Evolutionary conservation across 2,113 vertebrate species (phyloP), one percentile per base, ranked within the genome.

Genomic region (Odontophorus gujanensis): DNA sequence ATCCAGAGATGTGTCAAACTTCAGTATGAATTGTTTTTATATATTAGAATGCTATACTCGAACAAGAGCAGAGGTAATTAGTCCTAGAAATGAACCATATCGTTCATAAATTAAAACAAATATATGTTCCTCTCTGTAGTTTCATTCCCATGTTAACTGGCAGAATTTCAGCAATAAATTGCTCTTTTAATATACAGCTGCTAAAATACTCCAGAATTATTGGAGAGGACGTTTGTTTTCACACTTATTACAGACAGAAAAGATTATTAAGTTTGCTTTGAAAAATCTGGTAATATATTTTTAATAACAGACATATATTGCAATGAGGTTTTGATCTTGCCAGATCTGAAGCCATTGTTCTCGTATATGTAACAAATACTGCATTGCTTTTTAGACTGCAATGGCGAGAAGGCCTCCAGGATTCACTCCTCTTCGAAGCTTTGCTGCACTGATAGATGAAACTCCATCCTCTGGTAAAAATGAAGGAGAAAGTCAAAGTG

Each of bases 381-480:
- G 26, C 36, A 75, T 71, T 87, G 43, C 88, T 92, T 62, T 97
- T 79, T 20, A 98, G 98, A 0, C 0, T 4, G 0, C 7, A 13
- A 1, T 93, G 53, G 2, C 58, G 53, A 96, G 85, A 81, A 91
- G 93, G 24, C 97, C 97, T 96, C 93, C 97, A 63, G 98, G 98
- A 47, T 97, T 98, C 90, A 97, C 97, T 79, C 98, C 98, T 74
- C 97, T 98, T 87, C 97, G 97, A 73, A 79, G 13, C 2, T 1
- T 34, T 51, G 0, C 0, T 12, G 0, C 0, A 2, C 5, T 34
- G 71, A 14, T 26, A 85, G 34, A 11, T 9, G 28, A 45, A 96
- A 68, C 47, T 92, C 21, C 7, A 68, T 2, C 53, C 34, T 13
- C 66, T n/a, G 32, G 16, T 69, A 28, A 59, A 73, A 91, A 87